A percentile compares a stretch with the other conserved stretches of the same genome.
Conservation (phyloP, 1,140 invertebrate genomes). For the Micrasema longulum region DNA sequence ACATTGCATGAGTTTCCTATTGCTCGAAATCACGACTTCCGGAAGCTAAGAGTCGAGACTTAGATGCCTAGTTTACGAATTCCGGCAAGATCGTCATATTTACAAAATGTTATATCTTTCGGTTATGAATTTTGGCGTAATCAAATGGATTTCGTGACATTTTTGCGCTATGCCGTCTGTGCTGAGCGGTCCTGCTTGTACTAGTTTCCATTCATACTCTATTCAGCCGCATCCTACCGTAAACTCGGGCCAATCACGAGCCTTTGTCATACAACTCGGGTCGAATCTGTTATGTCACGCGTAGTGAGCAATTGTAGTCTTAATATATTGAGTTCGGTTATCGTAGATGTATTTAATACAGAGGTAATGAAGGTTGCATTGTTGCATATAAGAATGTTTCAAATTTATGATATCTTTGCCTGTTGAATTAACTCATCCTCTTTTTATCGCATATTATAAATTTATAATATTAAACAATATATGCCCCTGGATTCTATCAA, state of each 20-base stretch:
- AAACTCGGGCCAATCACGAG: conserved; percentile 27
- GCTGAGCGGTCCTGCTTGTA: too few relatives aligned
- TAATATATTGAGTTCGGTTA: conserved; percentile 13
- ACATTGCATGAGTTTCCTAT: not conserved
- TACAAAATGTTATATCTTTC: too few relatives aligned
- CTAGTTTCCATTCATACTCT: too few relatives aligned
- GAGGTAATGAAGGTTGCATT: not conserved
- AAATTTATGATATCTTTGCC: too few relatives aligned
- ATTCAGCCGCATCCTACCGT: conserved; percentile 24
- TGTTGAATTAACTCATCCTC: not conserved
- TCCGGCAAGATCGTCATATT: too few relatives aligned
- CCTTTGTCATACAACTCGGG: conserved; percentile 9
- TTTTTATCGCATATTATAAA: not conserved
- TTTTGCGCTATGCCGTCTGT: too few relatives aligned
- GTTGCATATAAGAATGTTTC: too few relatives aligned
- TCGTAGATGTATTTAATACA: not conserved
- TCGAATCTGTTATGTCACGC: conserved; percentile 13
- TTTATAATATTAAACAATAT: not conserved
- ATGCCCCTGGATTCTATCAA: not conserved
- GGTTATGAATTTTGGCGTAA: too few relatives aligned
- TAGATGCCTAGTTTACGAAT: too few relatives aligned
- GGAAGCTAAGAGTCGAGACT: too few relatives aligned
- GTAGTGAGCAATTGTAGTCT: conserved; percentile 9
- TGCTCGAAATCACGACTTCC: conserved; percentile 7
- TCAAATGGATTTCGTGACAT: too few relatives aligned